phyloP scores from a whole-genome alignment of 2,888 invertebrate species.

The Celastrina argiolus region DNA sequence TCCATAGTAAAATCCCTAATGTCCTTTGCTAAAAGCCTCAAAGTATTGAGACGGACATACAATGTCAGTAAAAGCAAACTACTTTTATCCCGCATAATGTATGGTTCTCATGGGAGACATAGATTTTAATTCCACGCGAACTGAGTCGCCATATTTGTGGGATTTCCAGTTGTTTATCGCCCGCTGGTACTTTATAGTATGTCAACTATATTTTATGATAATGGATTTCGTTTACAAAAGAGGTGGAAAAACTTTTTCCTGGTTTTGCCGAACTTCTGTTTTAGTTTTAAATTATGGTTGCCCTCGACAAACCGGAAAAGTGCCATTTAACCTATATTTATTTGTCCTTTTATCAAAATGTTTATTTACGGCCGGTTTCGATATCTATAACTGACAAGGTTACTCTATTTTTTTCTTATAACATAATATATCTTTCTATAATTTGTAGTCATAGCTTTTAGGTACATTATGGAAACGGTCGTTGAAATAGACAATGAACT shows the following conservation, averaged over 20 bases:
- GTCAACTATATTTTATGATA: conserved; percentile 2
- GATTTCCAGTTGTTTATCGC: not conserved
- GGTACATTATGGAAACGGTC: too few relatives aligned
- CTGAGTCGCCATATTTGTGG: conserved; percentile 2
- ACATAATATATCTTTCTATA: too few relatives aligned
- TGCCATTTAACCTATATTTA: not conserved
- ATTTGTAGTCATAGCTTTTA: too few relatives aligned
- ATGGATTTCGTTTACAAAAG: conserved; percentile 1
- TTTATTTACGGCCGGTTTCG: not conserved
- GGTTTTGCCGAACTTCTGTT: not conserved
- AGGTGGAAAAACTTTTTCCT: not conserved
- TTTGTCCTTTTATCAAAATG: not conserved
- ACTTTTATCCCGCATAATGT: not conserved
- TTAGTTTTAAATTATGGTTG: not conserved
- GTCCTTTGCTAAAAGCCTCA: not conserved
- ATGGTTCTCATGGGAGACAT: not conserved
- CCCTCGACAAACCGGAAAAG: not conserved
- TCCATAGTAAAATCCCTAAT: too few relatives aligned
- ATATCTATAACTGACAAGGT: too few relatives aligned
- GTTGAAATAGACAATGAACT: too few relatives aligned
- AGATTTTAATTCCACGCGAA: not conserved
- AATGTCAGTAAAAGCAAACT: not conserved
- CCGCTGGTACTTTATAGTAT: not conserved
- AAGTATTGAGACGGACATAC: not conserved
- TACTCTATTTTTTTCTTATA: too few relatives aligned